A percentile compares a stretch with the other conserved stretches of the same genome.
phyloP scores from a whole-genome alignment of 2,888 invertebrate genomes.

The Nephrotoma appendiculata region DNA sequence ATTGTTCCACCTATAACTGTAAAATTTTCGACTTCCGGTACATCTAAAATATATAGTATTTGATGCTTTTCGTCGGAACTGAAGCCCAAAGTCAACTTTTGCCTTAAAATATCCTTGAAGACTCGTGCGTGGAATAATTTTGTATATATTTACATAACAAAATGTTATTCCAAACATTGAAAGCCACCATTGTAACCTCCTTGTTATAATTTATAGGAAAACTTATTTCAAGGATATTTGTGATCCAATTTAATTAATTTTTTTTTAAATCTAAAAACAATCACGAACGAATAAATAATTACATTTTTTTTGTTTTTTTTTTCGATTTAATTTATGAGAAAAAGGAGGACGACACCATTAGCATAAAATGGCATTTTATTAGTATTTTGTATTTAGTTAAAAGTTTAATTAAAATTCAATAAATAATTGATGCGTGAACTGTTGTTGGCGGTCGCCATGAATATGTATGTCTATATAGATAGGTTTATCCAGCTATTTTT shows the following conservation, averaged over 20 bases:
- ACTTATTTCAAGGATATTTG: background rate
- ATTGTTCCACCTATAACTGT: too few relatives aligned
- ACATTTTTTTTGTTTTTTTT: background rate
- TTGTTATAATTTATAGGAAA: background rate
- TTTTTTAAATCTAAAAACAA: background rate
- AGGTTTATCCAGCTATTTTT: background rate
- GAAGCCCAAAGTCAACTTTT: too few relatives aligned
- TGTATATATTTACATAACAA: background rate
- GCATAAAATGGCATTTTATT: background rate
- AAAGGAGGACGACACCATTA: background rate
- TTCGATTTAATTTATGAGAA: background rate
- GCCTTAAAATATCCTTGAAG: too few relatives aligned
- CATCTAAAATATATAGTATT: too few relatives aligned
- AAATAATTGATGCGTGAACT: background rate
- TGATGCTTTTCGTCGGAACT: too few relatives aligned
- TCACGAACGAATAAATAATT: background rate
- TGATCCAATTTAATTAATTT: background rate
- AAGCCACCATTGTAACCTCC: background rate
- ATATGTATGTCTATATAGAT: background rate
- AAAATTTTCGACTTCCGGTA: too few relatives aligned
- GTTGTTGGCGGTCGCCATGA: background rate
- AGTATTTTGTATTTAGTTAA: background rate
- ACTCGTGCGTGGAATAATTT: too few relatives aligned
- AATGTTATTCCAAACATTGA: background rate
- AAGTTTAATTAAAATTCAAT: background rate